These are phyloP conservation scores for Microtus californicus DNA, from an alignment of 2,797 vertebrate species.

Conservation along the genomic window DNA sequence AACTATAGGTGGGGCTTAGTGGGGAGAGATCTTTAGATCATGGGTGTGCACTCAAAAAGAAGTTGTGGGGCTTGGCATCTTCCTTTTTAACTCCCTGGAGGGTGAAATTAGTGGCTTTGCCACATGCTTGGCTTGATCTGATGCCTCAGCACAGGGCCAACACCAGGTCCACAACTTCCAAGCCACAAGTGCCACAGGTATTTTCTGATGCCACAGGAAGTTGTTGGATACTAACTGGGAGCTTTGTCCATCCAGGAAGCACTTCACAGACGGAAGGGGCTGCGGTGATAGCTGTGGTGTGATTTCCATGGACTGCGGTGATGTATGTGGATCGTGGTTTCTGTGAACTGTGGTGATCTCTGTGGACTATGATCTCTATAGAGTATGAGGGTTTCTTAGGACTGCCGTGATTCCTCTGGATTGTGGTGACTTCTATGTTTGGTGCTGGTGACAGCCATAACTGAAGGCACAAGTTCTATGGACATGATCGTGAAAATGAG, in stretches of 20 bases:
- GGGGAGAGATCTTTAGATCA: neutral
- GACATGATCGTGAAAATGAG: neutral
- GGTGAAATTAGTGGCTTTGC: neutral
- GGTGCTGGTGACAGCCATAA: neutral
- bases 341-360: neutral
- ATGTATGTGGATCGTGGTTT: neutral
- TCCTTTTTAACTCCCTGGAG: neutral
- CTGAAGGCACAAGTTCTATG: neutral
- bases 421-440: neutral
- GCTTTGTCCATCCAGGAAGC: neutral
- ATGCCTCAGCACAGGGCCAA: neutral
- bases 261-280: neutral
- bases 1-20: neutral
- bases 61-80: neutral
- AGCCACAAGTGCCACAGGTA: neutral
- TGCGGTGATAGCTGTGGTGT: neutral
- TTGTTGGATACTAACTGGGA: neutral
- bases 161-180: neutral
- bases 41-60: neutral
- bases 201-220: neutral
- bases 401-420: neutral
- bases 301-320: neutral
- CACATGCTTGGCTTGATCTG: neutral
- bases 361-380: neutral
- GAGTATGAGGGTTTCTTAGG: neutral